Evolutionary conservation across 53 echinoderm and acorn worm genomes (phyloP).

Genomic region (Echinometra lucunter): DNA sequence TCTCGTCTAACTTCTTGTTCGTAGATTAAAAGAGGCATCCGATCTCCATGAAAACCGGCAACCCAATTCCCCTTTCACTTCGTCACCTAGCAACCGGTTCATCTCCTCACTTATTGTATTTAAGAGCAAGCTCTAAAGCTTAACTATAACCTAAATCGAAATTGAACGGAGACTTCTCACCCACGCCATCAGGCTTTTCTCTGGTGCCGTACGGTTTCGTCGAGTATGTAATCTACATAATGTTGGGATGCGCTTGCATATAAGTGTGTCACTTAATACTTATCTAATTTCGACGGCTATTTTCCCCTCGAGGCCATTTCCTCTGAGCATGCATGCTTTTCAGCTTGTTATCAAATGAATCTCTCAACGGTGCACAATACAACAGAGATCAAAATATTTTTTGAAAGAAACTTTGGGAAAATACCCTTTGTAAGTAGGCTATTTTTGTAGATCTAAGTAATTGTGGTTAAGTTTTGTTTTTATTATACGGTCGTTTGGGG

Average conservation of each 20-base stretch:
- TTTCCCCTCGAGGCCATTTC: background rate
- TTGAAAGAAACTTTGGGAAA: too few relatives aligned
- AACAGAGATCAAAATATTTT: too few relatives aligned
- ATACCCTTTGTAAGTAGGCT: too few relatives aligned
- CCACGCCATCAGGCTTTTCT: background rate
- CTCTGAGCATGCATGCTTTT: background rate
- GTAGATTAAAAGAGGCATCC: slow-evolving; percentile 10
- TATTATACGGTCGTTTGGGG: too few relatives aligned
- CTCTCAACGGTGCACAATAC: too few relatives aligned
- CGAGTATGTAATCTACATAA: background rate
- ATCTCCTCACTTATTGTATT: background rate
- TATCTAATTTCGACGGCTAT: background rate
- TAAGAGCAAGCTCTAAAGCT: background rate
- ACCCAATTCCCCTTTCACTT: slow-evolving; percentile 25
- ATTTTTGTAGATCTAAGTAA: too few relatives aligned
- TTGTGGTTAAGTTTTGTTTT: too few relatives aligned
- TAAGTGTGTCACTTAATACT: background rate
- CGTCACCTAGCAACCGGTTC: slow-evolving; percentile 24
- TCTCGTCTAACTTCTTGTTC: background rate
- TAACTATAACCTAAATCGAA: background rate
- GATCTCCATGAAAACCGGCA: background rate
- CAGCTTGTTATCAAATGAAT: background rate
- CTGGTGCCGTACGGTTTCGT: background rate
- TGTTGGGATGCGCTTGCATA: background rate
- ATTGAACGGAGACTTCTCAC: background rate